Base-by-base conservation (phyloP, 2,888 invertebrate species). In the Acronicta alni region DNA sequence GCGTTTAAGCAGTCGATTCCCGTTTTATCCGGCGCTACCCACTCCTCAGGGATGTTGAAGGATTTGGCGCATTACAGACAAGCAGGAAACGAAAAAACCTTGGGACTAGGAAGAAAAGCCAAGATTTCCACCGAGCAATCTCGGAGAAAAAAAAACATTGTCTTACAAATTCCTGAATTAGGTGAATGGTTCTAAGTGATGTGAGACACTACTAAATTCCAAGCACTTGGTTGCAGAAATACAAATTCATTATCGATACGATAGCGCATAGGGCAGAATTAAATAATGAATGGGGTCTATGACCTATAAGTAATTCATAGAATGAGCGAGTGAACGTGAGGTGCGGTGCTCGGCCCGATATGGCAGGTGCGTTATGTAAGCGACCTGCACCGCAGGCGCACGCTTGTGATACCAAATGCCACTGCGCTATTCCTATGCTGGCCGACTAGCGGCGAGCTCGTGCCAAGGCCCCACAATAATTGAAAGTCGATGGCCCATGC, bases 301-400 rank as follows among this genome's bases (percentile, higher is more conserved):
- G 93, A 93, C 91, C 93, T 91, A 86, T 92, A 89, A 92, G 92
- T 91, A 92, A 93, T 93, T 92, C 92, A 91, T 91, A 93, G 92
- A 91, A 90, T 89, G 90, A 90, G 89, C 89, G 84, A 91, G 91
- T 88, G 90, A 90, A 89, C 89, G 90, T 86, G 90, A 90, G 91
- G 92, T 89, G 91, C 87, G 89, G 90, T 89, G 80, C 82, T 79
- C 84, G 74, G 88, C 89, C 89, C 84, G 91, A 93, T 93, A 93
- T 90, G 93, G 93, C 94, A 93, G 93, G 93, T 93, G 93, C 85
- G 92, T 93, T 93, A 93, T 92, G 93, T 93, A 93, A 94, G 88
- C 87, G 83, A 79, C 75, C 81, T 79, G 84, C 84, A 72, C 79
- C 77, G 89, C 89, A 81, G 70, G 79, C 82, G 80, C 82, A 83